Evolutionary conservation across 1,140 invertebrate species (phyloP).

Genomic region (Pemphigus obesinymphae): DNA sequence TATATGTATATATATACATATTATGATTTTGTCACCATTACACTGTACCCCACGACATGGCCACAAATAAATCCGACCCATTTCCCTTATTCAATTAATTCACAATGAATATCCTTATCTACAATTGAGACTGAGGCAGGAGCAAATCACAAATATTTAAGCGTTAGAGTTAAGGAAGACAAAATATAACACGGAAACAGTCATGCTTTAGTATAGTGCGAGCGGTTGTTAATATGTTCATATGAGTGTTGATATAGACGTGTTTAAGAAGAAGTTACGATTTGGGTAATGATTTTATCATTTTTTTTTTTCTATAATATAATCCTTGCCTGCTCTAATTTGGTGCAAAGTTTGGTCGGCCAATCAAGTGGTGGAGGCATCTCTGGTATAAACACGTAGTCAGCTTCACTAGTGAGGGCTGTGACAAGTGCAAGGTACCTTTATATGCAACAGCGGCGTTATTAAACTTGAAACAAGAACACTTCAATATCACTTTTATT

Average conservation of each 20-base stretch:
- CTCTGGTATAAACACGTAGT: conserved; percentile 97
- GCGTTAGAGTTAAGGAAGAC: neutral
- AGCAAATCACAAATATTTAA: neutral
- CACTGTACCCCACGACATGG: neutral
- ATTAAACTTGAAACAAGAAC: conserved; percentile 40
- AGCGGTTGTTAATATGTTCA: conserved; percentile 17
- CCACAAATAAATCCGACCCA: neutral
- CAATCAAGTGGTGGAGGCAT: conserved; percentile 84
- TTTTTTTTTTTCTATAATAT: conserved; percentile 13
- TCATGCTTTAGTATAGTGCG: conserved; percentile 30
- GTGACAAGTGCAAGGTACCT: conserved; percentile 89
- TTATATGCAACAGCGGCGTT: conserved; percentile 46
- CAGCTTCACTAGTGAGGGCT: conserved; percentile 80
- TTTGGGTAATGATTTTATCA: neutral
- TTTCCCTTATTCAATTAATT: neutral
- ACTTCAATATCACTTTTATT: conserved; percentile 34
- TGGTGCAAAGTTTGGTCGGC: conserved; percentile 83
- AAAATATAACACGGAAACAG: neutral
- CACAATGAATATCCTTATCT: neutral
- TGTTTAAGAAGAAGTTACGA: neutral
- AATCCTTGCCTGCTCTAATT: conserved; percentile 78
- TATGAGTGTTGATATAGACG: neutral
- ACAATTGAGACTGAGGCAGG: neutral
- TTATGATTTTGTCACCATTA: neutral
- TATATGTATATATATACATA: neutral